Conservation (phyloP, 2,113 vertebrate species). For the Tretioscincus oriximinensis region DNA sequence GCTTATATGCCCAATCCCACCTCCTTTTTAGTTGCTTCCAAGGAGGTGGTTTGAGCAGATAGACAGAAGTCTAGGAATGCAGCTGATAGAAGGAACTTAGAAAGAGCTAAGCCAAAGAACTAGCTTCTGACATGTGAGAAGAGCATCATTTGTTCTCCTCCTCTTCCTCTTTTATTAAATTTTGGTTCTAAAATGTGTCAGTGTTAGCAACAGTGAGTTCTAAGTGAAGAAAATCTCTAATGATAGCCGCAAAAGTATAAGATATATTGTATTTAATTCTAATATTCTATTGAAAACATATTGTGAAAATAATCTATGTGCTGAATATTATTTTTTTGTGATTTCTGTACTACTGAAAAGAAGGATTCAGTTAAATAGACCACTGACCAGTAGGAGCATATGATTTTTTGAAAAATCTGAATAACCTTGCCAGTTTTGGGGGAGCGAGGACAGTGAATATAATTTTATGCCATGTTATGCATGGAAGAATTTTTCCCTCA, state of each 20-base stretch:
- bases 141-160: too few relatives aligned
- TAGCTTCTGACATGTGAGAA: too few relatives aligned
- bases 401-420: background rate
- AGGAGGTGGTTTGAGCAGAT: too few relatives aligned
- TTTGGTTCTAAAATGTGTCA: background rate
- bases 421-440: background rate
- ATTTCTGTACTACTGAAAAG: background rate
- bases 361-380: background rate
- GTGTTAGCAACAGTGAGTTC: background rate
- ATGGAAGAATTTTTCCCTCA: conserved; percentile 12
- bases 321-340: background rate
- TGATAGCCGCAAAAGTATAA: background rate
- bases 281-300: background rate
- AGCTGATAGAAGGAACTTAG: too few relatives aligned
- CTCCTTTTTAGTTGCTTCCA: too few relatives aligned
- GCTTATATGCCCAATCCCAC: too few relatives aligned
- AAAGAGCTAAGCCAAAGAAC: too few relatives aligned
- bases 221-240: background rate
- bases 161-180: too few relatives aligned
- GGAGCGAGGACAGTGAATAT: background rate
- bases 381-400: background rate
- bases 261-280: background rate
- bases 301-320: too few relatives aligned
- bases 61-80: too few relatives aligned
- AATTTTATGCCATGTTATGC: conserved; percentile 26